Evolutionary conservation across 2,888 invertebrate species (phyloP).

Genomic region (Octonoba sinensis): DNA sequence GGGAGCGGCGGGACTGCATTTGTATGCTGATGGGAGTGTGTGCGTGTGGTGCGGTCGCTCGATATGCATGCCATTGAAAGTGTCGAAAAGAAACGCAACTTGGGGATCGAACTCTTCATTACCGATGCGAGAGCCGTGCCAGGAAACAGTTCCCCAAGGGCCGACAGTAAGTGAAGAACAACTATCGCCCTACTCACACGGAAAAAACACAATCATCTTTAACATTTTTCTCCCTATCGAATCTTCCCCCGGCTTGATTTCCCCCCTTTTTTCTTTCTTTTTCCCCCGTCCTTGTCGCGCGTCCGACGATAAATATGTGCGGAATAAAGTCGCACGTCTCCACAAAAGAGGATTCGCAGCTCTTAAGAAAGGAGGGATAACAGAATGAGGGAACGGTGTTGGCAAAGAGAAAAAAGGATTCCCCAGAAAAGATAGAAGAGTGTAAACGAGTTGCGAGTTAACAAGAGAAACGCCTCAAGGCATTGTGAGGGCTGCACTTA

Average conservation of each 20-base stretch:
- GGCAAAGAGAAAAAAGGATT: slow-evolving; percentile 36
- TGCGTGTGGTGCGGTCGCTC: slow-evolving; percentile 58
- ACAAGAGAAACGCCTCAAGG: slow-evolving; percentile 61
- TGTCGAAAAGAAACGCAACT: slow-evolving; percentile 62
- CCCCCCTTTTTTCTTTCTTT: slow-evolving; percentile 3
- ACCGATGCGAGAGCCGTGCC: slow-evolving; percentile 59
- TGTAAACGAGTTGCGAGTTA: slow-evolving; percentile 64
- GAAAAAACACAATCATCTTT: slow-evolving; percentile 65
- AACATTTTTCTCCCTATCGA: slow-evolving; percentile 63
- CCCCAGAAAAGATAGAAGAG: slow-evolving; percentile 54
- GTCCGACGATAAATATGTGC: slow-evolving; percentile 60
- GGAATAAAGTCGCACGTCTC: slow-evolving; percentile 50
- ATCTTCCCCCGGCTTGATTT: slow-evolving; percentile 32
- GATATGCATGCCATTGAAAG: slow-evolving; percentile 64
- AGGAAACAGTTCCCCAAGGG: slow-evolving; percentile 35
- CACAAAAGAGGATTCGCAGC: slow-evolving; percentile 51
- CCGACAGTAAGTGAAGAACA: slow-evolving; percentile 59
- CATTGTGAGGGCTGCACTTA: slow-evolving; percentile 50
- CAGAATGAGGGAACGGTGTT: slow-evolving; percentile 15
- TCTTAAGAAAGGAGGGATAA: slow-evolving; percentile 26
- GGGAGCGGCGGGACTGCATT: slow-evolving; percentile 39
- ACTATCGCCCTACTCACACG: slow-evolving; percentile 62
- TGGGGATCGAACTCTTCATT: slow-evolving; percentile 62
- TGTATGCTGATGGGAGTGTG: slow-evolving; percentile 51
- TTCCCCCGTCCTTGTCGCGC: slow-evolving; percentile 37